These are phyloP conservation scores for Pseudolycoriella hygida DNA, from an alignment of 2,888 invertebrate species.

Conservation along the genomic window DNA sequence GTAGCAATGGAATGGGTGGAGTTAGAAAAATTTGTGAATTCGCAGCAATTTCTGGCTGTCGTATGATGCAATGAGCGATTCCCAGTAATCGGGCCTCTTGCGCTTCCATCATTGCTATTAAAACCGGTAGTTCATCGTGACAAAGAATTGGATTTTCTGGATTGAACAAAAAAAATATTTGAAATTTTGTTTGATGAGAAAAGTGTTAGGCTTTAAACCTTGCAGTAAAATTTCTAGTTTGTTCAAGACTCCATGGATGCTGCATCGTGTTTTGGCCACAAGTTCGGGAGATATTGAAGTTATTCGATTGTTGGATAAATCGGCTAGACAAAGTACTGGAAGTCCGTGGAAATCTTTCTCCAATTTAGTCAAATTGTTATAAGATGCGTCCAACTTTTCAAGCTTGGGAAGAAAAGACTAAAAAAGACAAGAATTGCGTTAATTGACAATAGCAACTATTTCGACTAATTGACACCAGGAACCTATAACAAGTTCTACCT, in stretches of 20 bases:
- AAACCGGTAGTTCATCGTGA: constrained; percentile 50
- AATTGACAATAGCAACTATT: too few species aligned
- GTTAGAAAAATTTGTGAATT: constrained; percentile 18
- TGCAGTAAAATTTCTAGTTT: constrained; percentile 54
- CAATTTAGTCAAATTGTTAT: constrained; percentile 55
- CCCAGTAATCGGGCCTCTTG: constrained; percentile 57
- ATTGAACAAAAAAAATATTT: constrained; percentile 17
- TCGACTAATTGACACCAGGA: too few species aligned
- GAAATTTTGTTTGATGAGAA: not conserved
- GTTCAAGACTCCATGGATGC: constrained; percentile 55
- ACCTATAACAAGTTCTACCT: too few species aligned
- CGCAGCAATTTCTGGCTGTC: constrained; percentile 25
- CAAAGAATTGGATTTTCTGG: constrained; percentile 69
- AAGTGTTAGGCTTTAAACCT: constrained; percentile 48
- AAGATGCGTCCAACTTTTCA: constrained; percentile 56
- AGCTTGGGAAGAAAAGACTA: constrained; percentile 63
- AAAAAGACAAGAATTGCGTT: constrained; percentile 18
- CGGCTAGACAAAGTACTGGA: constrained; percentile 63
- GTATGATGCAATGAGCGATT: constrained; percentile 35
- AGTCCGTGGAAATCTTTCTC: constrained; percentile 70
- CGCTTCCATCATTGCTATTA: constrained; percentile 48
- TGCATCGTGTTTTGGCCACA: constrained; percentile 63
- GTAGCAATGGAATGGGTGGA: constrained; percentile 16
- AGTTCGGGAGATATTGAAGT: constrained; percentile 52
- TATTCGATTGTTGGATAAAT: constrained; percentile 62